Evolutionary conservation across 2,113 vertebrate genomes (phyloP), one percentile per base, ranked within the genome.

Genomic region (Murina feae): DNA sequence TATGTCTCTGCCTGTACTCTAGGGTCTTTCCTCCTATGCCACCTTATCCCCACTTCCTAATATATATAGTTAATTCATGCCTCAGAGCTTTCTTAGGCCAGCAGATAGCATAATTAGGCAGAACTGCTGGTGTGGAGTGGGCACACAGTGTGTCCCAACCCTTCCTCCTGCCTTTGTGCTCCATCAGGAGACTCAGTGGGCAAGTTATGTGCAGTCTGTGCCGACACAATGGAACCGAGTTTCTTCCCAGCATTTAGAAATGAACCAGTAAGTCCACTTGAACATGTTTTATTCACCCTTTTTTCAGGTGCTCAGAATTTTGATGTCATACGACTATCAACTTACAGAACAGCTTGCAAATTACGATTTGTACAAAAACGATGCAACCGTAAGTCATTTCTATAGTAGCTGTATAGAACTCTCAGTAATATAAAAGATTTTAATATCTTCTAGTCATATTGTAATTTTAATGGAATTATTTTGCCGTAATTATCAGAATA

Each of bases 321-420:
- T 79, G 99, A 99, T 60, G 99, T 99, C 23, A 99, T 99, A 98
- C 97, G 99, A 93, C 98, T 99, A 0, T 99, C 99, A 32, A 99
- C 99, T 0, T 99, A 99, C 32, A 98, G 99, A 95, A 99, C 99
- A 1, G 99, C 99, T 94, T 99, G 99, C 97, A 99, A 99, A 94
- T 98, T 99, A 86, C 98, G 99, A 84, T 99, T 99, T 97, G 99
- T 99, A 93, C 99, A 99, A 80, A 99, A 99, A 97, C 98, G 99
- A 97, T 99, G 99, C 97, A 99, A 99, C 96, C 98, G 99, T 99
- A 98, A 99, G 99, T 98, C 13, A 3, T 32, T 86, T 79, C 47
- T 55, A 9, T n/a, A 39, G 49, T 58, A 80, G 35, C 51, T 35
- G 18, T 32, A 9, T 91, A 49, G 30, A 55, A 12, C n/a, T 63